phyloP scores from a whole-genome alignment of 1,140 invertebrate genomes.

The Drosophila kepulauana region DNA sequence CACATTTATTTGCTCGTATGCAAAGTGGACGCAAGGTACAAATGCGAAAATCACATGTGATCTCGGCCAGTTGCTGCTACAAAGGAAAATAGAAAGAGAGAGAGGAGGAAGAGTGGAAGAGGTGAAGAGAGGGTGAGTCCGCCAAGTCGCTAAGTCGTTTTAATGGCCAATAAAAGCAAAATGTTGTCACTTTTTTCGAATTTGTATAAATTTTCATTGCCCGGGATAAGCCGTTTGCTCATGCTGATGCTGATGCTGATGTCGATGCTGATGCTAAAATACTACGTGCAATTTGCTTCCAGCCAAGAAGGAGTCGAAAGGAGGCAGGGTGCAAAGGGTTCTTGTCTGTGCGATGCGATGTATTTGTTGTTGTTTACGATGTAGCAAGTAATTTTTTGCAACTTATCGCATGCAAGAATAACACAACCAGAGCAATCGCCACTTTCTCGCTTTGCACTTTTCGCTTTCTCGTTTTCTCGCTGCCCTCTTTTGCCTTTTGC shows the following conservation, averaged over 20 bases:
- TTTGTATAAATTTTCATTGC: conserved; percentile 85
- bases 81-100: not conserved
- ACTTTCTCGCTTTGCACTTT: conserved; percentile 58
- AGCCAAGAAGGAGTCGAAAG: not conserved
- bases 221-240: conserved; percentile 77
- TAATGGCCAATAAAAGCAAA: conserved; percentile 85
- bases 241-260: conserved; percentile 17
- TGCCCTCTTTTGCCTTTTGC: conserved; percentile 34
- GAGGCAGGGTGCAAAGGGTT: conserved; percentile 57
- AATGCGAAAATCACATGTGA: conserved; percentile 58
- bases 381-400: conserved; percentile 77
- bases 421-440: conserved; percentile 31
- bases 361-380: conserved; percentile 78
- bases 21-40: conserved; percentile 68
- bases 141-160: conserved; percentile 84
- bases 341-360: conserved; percentile 24
- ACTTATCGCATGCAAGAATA: conserved; percentile 74
- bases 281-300: conserved; percentile 75
- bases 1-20: conserved; percentile 49
- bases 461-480: conserved; percentile 22
- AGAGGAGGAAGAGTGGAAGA: not conserved
- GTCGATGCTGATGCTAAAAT: conserved; percentile 79
- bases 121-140: conserved; percentile 15
- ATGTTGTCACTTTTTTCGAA: conserved; percentile 84
- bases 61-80: conserved; percentile 23